Evolutionary conservation across 2,888 invertebrate species (phyloP).

Genomic region (Tetanocera ferruginea): DNA sequence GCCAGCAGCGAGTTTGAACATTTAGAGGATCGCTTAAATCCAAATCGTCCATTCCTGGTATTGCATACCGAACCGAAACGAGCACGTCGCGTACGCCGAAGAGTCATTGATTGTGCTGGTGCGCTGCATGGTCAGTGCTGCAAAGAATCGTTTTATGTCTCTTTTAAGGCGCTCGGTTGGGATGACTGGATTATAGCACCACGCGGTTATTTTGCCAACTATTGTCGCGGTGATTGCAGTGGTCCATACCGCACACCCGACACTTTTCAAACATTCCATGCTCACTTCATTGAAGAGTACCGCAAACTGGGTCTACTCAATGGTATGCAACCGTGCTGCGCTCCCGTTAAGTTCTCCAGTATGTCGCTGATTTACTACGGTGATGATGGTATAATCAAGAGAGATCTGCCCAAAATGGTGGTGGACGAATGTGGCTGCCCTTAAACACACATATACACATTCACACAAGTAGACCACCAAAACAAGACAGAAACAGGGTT

Average conservation of each 20-base stretch:
- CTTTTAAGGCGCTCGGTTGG: slow-evolving; percentile 92
- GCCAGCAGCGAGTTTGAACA: background rate
- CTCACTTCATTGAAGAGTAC: slow-evolving; percentile 92
- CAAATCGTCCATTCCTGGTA: slow-evolving; percentile 86
- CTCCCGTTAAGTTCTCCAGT: slow-evolving; percentile 91
- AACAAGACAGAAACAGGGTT: too few relatives aligned
- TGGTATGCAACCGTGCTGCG: slow-evolving; percentile 92
- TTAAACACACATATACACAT: slow-evolving; percentile 1
- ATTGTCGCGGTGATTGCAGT: slow-evolving; percentile 90
- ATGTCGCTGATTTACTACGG: slow-evolving; percentile 95
- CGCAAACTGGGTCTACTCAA: slow-evolving; percentile 80
- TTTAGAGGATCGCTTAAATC: slow-evolving; percentile 68
- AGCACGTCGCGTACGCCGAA: slow-evolving; percentile 79
- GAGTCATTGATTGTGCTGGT: slow-evolving; percentile 85
- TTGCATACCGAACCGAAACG: slow-evolving; percentile 80
- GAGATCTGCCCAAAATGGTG: slow-evolving; percentile 95
- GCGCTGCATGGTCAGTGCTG: slow-evolving; percentile 81
- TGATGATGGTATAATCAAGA: slow-evolving; percentile 87
- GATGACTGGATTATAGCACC: slow-evolving; percentile 95
- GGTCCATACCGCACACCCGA: slow-evolving; percentile 83
- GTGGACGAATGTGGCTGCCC: slow-evolving; percentile 97
- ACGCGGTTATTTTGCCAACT: slow-evolving; percentile 92
- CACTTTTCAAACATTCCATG: slow-evolving; percentile 88
- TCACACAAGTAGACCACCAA: too few relatives aligned
- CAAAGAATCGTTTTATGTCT: slow-evolving; percentile 91